Base-by-base conservation (phyloP, 2,888 invertebrate species). In the Caenorhabditis plicata region DNA sequence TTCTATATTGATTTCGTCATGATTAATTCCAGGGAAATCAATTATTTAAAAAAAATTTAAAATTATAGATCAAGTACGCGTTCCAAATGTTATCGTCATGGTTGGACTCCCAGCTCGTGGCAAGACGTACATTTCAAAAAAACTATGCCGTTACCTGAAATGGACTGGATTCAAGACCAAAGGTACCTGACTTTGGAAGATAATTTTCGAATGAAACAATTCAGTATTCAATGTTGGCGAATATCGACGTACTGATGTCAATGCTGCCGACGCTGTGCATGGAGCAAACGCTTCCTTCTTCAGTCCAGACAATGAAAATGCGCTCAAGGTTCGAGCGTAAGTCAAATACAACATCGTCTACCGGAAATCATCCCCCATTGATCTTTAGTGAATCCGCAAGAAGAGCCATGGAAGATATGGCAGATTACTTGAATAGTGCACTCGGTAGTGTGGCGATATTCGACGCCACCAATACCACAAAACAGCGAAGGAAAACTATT, bases 41-140 rank as follows among this genome's bases (percentile, higher is more conserved):
- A 4, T 9, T n/a, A n/a, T n/a, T n/a, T n/a, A n/a, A n/a, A n/a
- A n/a, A n/a, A n/a, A n/a, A n/a, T n/a, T n/a, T n/a, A n/a, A n/a
- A n/a, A n/a, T 23, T 46, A 41, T 43, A 64, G 78, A 78, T 35
- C 78, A 78, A 57, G 77, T 78, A 9, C 74, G 78, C n/a, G 72
- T 80, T 22, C 92, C 92, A 0, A 93, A 94, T 84, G 95, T 98
- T 68, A 96, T 98, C 73, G 93, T 94, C 0, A 94, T 96, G 94
- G 98, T 99, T 38, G 98, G 98, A 2, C 85, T 99, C 77, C 98
- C 98, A 11, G 98, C 98, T 2, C 86, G 98, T 8, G 98, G 98
- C 51, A 99, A 99, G 85, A 99, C 98, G 0, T 99, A 96, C 84
- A 98, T 99, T 80, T 91, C 96, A 29, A 95, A 95, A 83, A 99